Evolutionary conservation across 2,888 invertebrate genomes (phyloP).

Genomic region (Tryphoninae sp.): DNA sequence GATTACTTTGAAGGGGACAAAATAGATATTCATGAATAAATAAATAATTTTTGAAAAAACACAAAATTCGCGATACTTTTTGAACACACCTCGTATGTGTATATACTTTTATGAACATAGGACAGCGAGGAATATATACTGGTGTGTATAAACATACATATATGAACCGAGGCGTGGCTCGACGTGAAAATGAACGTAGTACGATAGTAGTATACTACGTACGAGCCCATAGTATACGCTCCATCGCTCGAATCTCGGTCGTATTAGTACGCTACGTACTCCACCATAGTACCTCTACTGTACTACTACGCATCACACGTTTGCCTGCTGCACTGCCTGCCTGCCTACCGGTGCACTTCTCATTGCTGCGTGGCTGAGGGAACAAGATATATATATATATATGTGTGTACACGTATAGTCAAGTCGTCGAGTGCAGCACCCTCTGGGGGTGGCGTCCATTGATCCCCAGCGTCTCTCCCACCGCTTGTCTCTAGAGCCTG

Average conservation of each 20-base stretch:
- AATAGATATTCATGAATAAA: too few relatives aligned
- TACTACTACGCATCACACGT: conserved; percentile 53
- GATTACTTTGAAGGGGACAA: too few relatives aligned
- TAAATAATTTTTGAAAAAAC: too few relatives aligned
- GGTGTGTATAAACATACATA: conserved; percentile 29
- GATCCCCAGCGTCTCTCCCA: conserved; percentile 71
- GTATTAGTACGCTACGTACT: conserved; percentile 61
- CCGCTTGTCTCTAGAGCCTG: conserved; percentile 10
- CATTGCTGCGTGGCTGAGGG: conserved; percentile 35
- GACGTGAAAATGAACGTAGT: conserved; percentile 60
- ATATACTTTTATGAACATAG: neutral
- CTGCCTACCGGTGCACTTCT: conserved; percentile 49
- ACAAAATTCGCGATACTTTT: too few relatives aligned
- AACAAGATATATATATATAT: neutral
- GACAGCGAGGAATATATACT: conserved; percentile 28
- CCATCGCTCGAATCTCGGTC: conserved; percentile 46
- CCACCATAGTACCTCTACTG: conserved; percentile 38
- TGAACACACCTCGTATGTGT: too few relatives aligned
- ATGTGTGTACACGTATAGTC: conserved; percentile 70
- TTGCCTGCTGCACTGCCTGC: conserved; percentile 35
- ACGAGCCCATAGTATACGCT: conserved; percentile 37
- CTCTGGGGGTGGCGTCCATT: conserved; percentile 78
- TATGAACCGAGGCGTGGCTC: conserved; percentile 36
- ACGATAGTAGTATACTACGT: conserved; percentile 59
- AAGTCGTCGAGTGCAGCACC: conserved; percentile 74